Evolutionary conservation across 2,113 vertebrate species (phyloP).

Genomic region (Corythornis vintsioides): DNA sequence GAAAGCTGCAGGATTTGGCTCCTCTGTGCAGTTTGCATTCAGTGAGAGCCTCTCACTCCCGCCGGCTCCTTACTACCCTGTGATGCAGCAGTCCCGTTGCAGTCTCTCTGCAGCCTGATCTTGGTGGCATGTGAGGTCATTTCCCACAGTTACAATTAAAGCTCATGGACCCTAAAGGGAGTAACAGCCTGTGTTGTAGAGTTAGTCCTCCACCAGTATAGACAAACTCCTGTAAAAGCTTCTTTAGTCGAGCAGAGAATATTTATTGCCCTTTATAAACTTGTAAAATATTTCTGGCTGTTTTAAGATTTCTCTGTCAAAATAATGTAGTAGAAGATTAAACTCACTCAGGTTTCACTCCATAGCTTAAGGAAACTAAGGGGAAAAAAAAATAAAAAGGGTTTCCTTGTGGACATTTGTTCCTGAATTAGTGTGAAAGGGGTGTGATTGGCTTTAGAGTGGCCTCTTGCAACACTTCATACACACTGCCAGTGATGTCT

Average conservation of each 20-base stretch:
- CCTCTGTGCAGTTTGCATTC: background rate
- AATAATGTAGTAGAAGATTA: background rate
- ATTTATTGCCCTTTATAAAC: background rate
- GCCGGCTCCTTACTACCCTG: background rate
- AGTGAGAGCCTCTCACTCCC: background rate
- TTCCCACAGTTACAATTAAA: background rate
- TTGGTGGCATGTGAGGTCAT: background rate
- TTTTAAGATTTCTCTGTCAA: background rate
- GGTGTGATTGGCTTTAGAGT: background rate
- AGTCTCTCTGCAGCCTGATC: background rate
- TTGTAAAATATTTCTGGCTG: background rate
- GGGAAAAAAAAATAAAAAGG: background rate
- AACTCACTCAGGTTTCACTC: accelerated
- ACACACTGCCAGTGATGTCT: background rate
- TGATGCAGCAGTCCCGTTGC: accelerated
- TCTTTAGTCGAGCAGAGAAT: background rate
- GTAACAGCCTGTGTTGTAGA: background rate
- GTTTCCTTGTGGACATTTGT: background rate
- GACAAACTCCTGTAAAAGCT: background rate
- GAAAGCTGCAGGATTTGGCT: background rate
- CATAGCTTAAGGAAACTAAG: background rate
- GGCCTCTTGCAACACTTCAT: background rate
- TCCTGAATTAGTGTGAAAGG: too few species aligned
- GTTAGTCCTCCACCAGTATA: background rate
- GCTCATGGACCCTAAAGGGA: background rate